Evolutionary conservation across 2,888 invertebrate species (phyloP).

Genomic region (Apotomis turbidana): DNA sequence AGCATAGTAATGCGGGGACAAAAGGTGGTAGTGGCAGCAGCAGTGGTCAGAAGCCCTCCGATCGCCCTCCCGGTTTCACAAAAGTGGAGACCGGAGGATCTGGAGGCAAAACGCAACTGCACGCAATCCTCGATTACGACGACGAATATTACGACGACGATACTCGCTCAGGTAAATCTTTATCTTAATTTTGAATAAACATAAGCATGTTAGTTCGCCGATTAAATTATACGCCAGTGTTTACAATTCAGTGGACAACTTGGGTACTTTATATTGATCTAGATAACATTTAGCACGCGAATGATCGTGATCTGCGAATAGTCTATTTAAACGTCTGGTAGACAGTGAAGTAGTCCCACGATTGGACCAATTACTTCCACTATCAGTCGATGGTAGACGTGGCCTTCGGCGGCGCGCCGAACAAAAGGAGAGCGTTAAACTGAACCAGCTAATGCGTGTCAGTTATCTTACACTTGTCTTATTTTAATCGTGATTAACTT

Average conservation of each 20-base stretch:
- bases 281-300: conserved; percentile 48
- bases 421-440: conserved; percentile 44
- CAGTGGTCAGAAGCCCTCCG: conserved; percentile 69
- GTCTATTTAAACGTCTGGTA: conserved; percentile 45
- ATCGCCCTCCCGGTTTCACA: conserved; percentile 86
- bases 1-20: conserved; percentile 79
- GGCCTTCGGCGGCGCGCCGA: conserved; percentile 52
- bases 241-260: conserved; percentile 25
- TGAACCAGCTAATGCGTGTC: conserved; percentile 37
- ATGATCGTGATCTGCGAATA: conserved; percentile 56
- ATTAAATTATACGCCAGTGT: conserved; percentile 33
- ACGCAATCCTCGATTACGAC: conserved; percentile 89
- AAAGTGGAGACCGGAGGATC: conserved; percentile 84
- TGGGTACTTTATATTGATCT: conserved; percentile 23
- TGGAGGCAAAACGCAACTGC: conserved; percentile 86
- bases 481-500: conserved; percentile 38
- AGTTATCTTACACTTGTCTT: conserved; percentile 40
- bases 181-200: conserved; percentile 33
- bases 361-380: conserved; percentile 63
- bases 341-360: conserved; percentile 53
- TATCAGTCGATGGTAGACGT: conserved; percentile 60
- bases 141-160: conserved; percentile 86
- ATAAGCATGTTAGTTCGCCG: conserved; percentile 50
- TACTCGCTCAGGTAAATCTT: conserved; percentile 74
- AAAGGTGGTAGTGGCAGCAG: conserved; percentile 61